These are phyloP conservation scores for Coenonympha arcania DNA, from an alignment of 2,888 invertebrate genomes.

Conservation along the genomic window DNA sequence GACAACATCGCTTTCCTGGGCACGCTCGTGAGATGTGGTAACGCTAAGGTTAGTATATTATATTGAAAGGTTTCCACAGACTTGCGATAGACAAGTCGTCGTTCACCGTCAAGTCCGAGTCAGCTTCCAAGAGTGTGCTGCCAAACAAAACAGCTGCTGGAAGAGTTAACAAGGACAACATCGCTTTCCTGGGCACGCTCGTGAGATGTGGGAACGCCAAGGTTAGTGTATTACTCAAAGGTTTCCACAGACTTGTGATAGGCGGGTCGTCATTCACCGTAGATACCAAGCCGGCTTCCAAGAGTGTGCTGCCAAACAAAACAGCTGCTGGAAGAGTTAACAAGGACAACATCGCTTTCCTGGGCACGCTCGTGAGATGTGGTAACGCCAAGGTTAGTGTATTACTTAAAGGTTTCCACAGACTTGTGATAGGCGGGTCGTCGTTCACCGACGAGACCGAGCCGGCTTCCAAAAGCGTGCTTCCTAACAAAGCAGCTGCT, in stretches of 20 bases:
- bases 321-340: slow-evolving; percentile 78
- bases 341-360: no score
- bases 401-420: neutral
- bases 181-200: slow-evolving; percentile 98
- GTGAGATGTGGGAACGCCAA: slow-evolving; percentile 97
- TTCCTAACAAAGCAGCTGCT: slow-evolving; percentile 77
- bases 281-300: slow-evolving; percentile 94
- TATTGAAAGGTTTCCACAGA: slow-evolving; percentile 87
- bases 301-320: slow-evolving; percentile 79
- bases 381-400: slow-evolving; percentile 90
- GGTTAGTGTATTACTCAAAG: slow-evolving; percentile 58
- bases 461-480: slow-evolving; percentile 85
- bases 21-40: slow-evolving; percentile 95
- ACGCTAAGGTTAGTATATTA: slow-evolving; percentile 93
- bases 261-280: slow-evolving; percentile 99
- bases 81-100: slow-evolving; percentile 97
- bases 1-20: no score
- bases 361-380: slow-evolving; percentile 96
- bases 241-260: neutral
- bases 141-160: slow-evolving; percentile 78
- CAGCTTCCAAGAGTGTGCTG: slow-evolving; percentile 83
- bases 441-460: slow-evolving; percentile 99
- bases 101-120: slow-evolving; percentile 99
- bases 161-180: slow-evolving; percentile 83
- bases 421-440: no score